These are phyloP conservation scores for Actias luna DNA, from an alignment of 2,888 invertebrate genomes.

Conservation along the genomic window DNA sequence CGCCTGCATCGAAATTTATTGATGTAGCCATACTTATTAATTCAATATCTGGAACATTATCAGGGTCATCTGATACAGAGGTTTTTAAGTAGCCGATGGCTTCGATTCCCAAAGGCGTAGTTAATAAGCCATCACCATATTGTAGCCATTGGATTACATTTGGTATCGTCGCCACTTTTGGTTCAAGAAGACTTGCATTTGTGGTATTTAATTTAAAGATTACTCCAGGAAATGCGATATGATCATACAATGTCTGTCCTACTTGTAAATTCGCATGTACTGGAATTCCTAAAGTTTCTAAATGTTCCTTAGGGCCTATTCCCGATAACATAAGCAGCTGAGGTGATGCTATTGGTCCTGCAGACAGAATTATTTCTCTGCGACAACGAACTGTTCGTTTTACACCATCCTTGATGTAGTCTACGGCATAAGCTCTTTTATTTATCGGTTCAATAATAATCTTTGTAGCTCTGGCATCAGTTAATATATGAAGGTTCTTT, in stretches of 20 bases:
- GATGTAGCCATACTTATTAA: constrained; percentile 84
- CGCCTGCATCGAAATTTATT: constrained; percentile 82
- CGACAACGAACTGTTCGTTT: constrained; percentile 81
- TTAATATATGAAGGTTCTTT: constrained; percentile 82
- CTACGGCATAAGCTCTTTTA: constrained; percentile 86
- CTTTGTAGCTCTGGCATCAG: constrained; percentile 67
- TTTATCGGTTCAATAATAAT: constrained; percentile 75
- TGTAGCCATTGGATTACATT: constrained; percentile 73
- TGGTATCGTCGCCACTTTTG: constrained; percentile 63
- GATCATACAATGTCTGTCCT: constrained; percentile 85
- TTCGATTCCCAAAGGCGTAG: constrained; percentile 85
- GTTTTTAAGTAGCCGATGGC: constrained; percentile 84
- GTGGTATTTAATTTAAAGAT: constrained; percentile 68
- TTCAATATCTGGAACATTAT: constrained; percentile 85
- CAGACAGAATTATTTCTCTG: constrained; percentile 92
- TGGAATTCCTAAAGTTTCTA: constrained; percentile 81
- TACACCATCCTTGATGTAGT: constrained; percentile 82
- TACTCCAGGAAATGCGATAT: constrained; percentile 79
- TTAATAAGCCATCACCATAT: constrained; percentile 79
- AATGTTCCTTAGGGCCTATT: constrained; percentile 80
- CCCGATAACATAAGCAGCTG: constrained; percentile 96
- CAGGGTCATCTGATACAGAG: constrained; percentile 73
- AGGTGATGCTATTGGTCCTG: constrained; percentile 93
- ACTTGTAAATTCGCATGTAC: constrained; percentile 84
- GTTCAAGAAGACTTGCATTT: constrained; percentile 66